These are phyloP conservation scores for Micrastur ruficollis DNA, from an alignment of 2,797 vertebrate species.

Conservation along the genomic window DNA sequence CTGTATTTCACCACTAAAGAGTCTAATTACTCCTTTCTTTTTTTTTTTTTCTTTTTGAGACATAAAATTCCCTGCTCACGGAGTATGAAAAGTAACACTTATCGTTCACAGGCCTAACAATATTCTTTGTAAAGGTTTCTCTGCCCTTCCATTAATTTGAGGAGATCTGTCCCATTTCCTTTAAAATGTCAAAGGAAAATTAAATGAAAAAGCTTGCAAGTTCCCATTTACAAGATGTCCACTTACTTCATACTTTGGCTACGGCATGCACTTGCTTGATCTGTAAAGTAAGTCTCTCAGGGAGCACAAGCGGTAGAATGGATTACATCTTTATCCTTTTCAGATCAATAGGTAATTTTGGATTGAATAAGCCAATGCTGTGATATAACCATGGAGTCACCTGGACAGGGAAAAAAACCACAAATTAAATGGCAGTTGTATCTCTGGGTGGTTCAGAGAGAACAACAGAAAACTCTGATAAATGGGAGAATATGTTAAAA, in stretches of 20 bases:
- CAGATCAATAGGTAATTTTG: neutral
- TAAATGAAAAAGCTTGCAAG: neutral
- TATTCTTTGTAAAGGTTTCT: constrained; percentile 16
- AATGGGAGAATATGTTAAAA: neutral
- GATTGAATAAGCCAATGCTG: neutral
- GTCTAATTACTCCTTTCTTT: neutral
- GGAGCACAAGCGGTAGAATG: neutral
- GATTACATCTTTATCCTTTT: neutral
- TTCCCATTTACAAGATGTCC: neutral
- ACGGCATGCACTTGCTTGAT: neutral
- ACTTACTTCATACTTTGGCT: neutral
- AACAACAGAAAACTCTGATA: neutral
- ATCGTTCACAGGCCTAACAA: neutral
- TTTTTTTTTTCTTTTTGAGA: neutral
- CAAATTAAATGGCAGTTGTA: neutral
- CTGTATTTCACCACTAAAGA: neutral
- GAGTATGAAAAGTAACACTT: constrained; percentile 15
- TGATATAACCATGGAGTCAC: neutral
- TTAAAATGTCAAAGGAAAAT: constrained; percentile 51
- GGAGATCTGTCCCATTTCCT: constrained; percentile 17
- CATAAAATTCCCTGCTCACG: neutral
- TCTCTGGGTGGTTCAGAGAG: neutral
- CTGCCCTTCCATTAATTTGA: constrained; percentile 20
- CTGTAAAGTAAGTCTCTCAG: neutral
- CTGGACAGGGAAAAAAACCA: neutral